These are phyloP conservation scores for Fulmarus glacialis DNA, from an alignment of 2,113 vertebrate genomes.

Conservation along the genomic window DNA sequence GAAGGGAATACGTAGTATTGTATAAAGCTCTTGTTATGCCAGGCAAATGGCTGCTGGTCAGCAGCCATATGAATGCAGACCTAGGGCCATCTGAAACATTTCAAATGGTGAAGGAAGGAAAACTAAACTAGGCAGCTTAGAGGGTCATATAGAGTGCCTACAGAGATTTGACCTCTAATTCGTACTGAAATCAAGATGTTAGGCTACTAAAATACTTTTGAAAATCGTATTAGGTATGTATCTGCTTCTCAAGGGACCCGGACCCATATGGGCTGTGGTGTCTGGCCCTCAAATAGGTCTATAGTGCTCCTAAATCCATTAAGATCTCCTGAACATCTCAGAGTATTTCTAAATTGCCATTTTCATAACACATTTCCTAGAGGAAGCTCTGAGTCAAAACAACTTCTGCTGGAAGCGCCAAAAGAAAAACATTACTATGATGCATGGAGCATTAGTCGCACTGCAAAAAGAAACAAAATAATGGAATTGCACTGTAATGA, in stretches of 20 bases:
- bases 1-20: background rate
- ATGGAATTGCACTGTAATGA: conserved; percentile 24
- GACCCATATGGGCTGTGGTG: too few relatives aligned
- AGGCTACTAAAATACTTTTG: background rate
- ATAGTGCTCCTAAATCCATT: background rate
- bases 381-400: conserved; percentile 3
- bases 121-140: background rate
- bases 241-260: background rate
- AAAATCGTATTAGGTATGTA: background rate
- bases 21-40: background rate
- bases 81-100: background rate
- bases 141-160: background rate
- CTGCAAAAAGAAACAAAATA: conserved; percentile 57
- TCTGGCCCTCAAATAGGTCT: background rate
- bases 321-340: background rate
- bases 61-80: background rate
- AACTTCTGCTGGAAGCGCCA: conserved; percentile 6
- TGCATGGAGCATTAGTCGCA: conserved; percentile 27
- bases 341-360: background rate
- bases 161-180: background rate
- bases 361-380: background rate
- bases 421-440: conserved; percentile 53
- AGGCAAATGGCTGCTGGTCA: background rate
- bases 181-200: background rate
- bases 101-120: background rate